Conservation (phyloP, 2,113 vertebrate species). For the Brachyhypopomus gauderio region DNA sequence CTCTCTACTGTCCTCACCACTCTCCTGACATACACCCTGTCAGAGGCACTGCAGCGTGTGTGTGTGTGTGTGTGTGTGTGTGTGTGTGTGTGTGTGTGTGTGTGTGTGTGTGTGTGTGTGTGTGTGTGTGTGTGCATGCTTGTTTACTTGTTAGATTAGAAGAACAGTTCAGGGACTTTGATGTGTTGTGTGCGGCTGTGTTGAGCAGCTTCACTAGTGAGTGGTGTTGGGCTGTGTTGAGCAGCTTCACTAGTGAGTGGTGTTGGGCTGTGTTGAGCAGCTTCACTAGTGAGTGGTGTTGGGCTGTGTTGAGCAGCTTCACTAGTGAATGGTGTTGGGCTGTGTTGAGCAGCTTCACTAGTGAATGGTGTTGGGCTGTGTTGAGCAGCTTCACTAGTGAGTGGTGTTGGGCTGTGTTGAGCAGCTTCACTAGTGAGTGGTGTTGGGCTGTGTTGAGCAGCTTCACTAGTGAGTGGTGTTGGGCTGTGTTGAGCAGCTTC, state of each 20-base stretch:
- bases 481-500: background rate
- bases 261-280: background rate
- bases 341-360: background rate
- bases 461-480: background rate
- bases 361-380: background rate
- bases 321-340: background rate
- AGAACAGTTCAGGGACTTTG: constrained; percentile 6
- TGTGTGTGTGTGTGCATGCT: background rate
- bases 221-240: background rate
- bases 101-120: background rate
- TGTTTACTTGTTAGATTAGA: background rate
- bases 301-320: background rate
- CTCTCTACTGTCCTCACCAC: no score
- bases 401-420: background rate
- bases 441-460: background rate
- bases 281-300: background rate
- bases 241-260: background rate
- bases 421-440: background rate
- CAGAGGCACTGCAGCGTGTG: no score
- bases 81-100: background rate
- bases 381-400: background rate
- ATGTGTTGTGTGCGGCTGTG: background rate
- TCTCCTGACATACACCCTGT: no score
- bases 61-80: background rate
- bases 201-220: background rate